Evolutionary conservation across 2,888 invertebrate genomes (phyloP).

Genomic region (Meandrusa payeni): DNA sequence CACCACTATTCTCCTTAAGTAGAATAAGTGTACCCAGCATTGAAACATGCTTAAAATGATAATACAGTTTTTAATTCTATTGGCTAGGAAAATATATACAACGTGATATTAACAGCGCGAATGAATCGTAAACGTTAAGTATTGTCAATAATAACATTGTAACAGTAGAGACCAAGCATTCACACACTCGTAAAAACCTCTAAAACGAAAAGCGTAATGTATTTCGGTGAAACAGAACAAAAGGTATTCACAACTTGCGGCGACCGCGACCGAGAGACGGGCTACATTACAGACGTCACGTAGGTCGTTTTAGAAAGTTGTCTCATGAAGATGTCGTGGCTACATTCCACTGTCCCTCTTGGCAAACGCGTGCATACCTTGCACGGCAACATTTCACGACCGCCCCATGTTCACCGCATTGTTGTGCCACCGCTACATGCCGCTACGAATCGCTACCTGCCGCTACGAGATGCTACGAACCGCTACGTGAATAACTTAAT

Average conservation of each 20-base stretch:
- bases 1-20: too few relatives aligned
- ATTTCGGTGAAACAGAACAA: slow-evolving; percentile 14
- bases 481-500: slow-evolving; percentile 63
- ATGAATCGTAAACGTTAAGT: slow-evolving; percentile 6
- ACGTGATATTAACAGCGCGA: too few relatives aligned
- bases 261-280: slow-evolving; percentile 26
- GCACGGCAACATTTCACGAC: slow-evolving; percentile 51
- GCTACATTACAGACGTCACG: slow-evolving; percentile 37
- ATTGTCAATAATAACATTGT: slow-evolving; percentile 4
- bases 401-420: slow-evolving; percentile 36
- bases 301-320: slow-evolving; percentile 51
- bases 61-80: too few relatives aligned
- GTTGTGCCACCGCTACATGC: slow-evolving; percentile 35
- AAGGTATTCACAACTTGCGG: slow-evolving; percentile 17
- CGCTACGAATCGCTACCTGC: slow-evolving; percentile 41
- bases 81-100: too few relatives aligned
- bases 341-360: slow-evolving; percentile 56
- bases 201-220: slow-evolving; percentile 13
- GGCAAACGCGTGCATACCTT: slow-evolving; percentile 60
- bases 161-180: background rate
- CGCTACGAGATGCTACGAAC: too few relatives aligned
- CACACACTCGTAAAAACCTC: background rate
- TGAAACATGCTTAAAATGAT: too few relatives aligned
- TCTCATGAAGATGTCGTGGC: slow-evolving; percentile 69
- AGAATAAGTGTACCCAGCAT: too few relatives aligned